Conservation (phyloP, 2,888 invertebrate species). For the Campoletis raptor region DNA sequence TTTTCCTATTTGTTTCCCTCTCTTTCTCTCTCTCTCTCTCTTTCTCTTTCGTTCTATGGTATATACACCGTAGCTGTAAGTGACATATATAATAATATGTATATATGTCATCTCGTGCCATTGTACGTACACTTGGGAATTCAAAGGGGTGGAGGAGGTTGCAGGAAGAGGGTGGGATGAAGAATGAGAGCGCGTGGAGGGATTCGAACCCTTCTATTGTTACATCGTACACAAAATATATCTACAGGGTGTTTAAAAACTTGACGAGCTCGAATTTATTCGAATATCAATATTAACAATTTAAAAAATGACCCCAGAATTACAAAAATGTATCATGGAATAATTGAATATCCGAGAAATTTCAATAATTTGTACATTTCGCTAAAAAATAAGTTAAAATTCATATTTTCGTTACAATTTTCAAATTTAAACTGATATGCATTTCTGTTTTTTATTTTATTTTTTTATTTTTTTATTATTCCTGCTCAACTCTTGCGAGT, state of each 20-base stretch:
- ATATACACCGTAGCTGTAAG: not conserved
- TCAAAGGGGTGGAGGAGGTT: not conserved
- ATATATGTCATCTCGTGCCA: constrained; percentile 10
- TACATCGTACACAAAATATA: not conserved
- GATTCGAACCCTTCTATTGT: constrained; percentile 4
- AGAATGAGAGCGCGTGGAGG: constrained; percentile 9
- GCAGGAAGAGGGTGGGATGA: not conserved
- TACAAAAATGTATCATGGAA: not conserved
- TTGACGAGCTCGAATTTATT: not conserved
- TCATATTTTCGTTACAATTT: too few species aligned
- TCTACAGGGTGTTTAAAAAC: not conserved
- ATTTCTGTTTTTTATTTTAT: too few species aligned
- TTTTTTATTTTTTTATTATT: too few species aligned
- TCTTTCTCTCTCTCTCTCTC: not conserved
- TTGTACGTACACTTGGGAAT: constrained; percentile 23
- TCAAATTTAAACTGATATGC: too few species aligned
- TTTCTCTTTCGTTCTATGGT: not conserved
- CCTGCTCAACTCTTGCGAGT: too few species aligned
- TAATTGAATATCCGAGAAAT: too few species aligned
- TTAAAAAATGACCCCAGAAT: not conserved
- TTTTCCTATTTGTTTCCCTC: not conserved
- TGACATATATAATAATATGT: constrained; percentile 15
- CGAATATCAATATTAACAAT: not conserved
- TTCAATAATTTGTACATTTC: too few species aligned
- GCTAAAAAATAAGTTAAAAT: too few species aligned